These are phyloP conservation scores for Trinorchestia longiramus DNA, from an alignment of 1,140 invertebrate species.

Conservation along the genomic window DNA sequence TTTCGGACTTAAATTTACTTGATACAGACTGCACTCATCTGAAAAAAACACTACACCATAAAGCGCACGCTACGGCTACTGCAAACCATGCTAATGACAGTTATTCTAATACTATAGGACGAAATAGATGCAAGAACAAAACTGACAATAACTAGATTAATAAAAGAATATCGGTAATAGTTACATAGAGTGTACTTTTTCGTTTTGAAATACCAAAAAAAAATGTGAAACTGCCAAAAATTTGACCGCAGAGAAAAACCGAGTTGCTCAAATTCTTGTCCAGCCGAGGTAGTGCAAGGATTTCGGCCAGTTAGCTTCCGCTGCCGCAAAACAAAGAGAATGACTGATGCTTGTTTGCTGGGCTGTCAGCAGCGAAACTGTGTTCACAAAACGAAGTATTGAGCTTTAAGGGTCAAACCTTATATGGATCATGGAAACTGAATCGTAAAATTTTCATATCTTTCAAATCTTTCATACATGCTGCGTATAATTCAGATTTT, in stretches of 20 bases:
- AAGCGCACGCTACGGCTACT: too few relatives aligned
- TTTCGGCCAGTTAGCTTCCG: not conserved
- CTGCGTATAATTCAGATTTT: not conserved
- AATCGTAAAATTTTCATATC: not conserved
- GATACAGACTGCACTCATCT: not conserved
- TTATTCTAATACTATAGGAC: not conserved
- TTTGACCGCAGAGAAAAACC: not conserved
- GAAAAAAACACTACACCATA: too few relatives aligned
- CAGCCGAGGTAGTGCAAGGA: not conserved
- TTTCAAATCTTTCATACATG: not conserved
- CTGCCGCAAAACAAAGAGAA: not conserved
- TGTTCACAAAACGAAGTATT: not conserved
- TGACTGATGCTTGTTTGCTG: not conserved
- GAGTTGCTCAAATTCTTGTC: not conserved
- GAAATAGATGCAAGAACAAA: not conserved
- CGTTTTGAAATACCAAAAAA: not conserved
- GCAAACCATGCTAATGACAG: not conserved
- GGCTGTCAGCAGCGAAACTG: not conserved
- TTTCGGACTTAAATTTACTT: not conserved
- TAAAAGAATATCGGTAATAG: not conserved
- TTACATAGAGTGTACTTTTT: not conserved
- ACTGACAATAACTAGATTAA: not conserved
- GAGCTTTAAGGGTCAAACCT: not conserved
- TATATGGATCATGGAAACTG: not conserved
- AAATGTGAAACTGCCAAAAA: too few relatives aligned